Conservation (phyloP, 2,888 invertebrate species). For the Aplocera efformata region DNA sequence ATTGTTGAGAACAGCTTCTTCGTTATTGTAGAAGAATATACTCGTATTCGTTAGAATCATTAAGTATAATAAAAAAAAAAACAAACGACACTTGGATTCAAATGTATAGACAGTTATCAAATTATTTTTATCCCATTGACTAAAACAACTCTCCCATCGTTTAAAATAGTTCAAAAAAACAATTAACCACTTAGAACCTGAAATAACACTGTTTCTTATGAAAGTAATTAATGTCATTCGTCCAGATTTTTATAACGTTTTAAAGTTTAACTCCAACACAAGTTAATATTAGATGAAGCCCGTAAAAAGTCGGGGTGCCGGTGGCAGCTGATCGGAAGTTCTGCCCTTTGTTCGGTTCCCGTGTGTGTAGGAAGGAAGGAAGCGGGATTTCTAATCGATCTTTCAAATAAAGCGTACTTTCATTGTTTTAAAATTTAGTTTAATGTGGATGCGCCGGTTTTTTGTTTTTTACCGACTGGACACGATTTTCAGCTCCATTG, state of each 20-base stretch:
- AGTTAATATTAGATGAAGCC: conserved; percentile 74
- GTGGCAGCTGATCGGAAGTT: conserved; percentile 80
- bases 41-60: too few species aligned
- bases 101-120: too few species aligned
- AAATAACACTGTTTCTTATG: conserved; percentile 20
- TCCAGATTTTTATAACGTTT: conserved; percentile 35
- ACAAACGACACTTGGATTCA: too few species aligned
- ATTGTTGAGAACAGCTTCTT: background rate
- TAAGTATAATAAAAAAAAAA: too few species aligned
- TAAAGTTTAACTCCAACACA: conserved; percentile 43
- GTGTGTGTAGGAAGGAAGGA: conserved; percentile 69
- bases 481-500: conserved; percentile 60
- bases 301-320: conserved; percentile 64
- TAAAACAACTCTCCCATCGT: background rate
- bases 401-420: conserved; percentile 2
- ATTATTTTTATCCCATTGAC: too few species aligned
- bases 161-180: conserved; percentile 8
- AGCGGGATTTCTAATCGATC: conserved; percentile 40
- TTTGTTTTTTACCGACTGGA: conserved; percentile 21
- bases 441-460: background rate
- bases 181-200: conserved; percentile 18
- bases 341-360: conserved; percentile 73
- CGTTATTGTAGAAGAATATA: too few species aligned
- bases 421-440: conserved; percentile 18
- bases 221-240: conserved; percentile 20